Percentiles rank a stretch among this genome's conserved stretches.
These are phyloP conservation scores for Rhagonycha lutea DNA, from an alignment of 2,888 invertebrate species.

Conservation along the genomic window DNA sequence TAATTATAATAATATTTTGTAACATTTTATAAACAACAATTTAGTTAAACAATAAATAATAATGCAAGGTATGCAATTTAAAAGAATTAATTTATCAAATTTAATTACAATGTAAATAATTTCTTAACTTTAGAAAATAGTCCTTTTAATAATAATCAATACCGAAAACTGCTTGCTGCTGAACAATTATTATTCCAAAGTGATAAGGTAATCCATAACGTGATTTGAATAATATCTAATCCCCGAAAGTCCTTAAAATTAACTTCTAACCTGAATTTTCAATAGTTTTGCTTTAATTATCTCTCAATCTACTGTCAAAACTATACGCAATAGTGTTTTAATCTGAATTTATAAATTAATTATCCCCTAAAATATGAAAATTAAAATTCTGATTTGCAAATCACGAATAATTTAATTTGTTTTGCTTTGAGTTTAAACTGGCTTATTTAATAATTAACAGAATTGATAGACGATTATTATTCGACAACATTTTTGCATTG, in stretches of 20 bases:
- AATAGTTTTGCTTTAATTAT: conserved; percentile 7
- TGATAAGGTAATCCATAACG: conserved; percentile 14
- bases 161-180: conserved; percentile 6
- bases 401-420: not conserved
- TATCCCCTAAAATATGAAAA: not conserved
- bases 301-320: conserved; percentile 4
- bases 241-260: conserved; percentile 9
- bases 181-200: conserved; percentile 11
- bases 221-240: conserved; percentile 7
- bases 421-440: not conserved
- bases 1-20: conserved; percentile 3
- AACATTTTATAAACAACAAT: not conserved
- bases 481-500: not conserved
- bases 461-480: not conserved
- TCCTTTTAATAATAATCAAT: conserved; percentile 2
- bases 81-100: not conserved
- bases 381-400: not conserved
- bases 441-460: not conserved
- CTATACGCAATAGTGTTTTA: not conserved
- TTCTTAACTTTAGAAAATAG: not conserved
- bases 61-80: not conserved
- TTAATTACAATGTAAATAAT: not conserved
- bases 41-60: not conserved
- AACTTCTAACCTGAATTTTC: not conserved
- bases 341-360: not conserved